Conservation (phyloP, 2,113 vertebrate species). For the Sialia sialis region DNA sequence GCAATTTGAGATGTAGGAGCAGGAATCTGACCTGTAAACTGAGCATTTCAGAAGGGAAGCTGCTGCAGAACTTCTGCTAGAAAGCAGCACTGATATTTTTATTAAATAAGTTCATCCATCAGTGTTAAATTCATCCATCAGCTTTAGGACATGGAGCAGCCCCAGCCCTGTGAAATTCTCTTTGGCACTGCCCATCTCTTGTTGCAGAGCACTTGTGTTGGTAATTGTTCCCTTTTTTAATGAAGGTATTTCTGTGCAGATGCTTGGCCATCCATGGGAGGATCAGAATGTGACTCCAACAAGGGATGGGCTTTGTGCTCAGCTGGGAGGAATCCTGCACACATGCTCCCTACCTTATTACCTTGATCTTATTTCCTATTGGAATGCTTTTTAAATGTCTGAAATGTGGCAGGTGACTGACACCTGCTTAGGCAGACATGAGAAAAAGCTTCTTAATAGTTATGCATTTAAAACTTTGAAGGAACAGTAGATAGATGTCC, state of each 20-base stretch:
- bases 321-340: fast-evolving
- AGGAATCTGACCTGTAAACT: too few relatives aligned
- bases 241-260: neutral
- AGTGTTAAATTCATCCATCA: neutral
- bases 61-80: neutral
- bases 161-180: neutral
- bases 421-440: neutral
- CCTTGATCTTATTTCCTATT: neutral
- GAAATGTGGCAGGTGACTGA: neutral
- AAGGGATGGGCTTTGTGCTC: neutral
- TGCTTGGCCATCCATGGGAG: neutral
- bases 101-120: too few relatives aligned
- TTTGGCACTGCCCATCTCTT: neutral
- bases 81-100: neutral
- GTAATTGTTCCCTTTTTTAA: neutral
- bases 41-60: neutral
- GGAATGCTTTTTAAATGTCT: neutral
- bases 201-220: neutral
- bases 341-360: fast-evolving
- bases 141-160: neutral
- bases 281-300: neutral
- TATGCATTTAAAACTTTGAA: neutral
- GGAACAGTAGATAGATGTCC: neutral
- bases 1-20: neutral
- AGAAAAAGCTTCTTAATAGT: neutral